Conservation (phyloP, 2,113 vertebrate species). For the Pseudorhombus dupliciocellatus region DNA sequence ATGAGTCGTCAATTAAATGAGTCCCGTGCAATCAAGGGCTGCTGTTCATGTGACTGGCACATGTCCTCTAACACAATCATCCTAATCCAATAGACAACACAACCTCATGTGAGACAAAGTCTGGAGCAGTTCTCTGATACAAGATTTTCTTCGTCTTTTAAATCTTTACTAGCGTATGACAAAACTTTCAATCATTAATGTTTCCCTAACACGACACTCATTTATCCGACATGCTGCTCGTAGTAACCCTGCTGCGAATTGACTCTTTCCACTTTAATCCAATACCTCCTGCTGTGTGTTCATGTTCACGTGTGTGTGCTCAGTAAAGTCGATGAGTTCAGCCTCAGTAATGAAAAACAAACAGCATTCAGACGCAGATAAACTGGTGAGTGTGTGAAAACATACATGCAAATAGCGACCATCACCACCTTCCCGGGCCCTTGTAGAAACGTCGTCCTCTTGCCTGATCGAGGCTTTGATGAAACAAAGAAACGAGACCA, state of each 20-base stretch:
- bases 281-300: slow-evolving; percentile 11
- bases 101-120: slow-evolving; percentile 42
- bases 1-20: not conserved
- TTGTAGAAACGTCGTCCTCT: slow-evolving; percentile 87
- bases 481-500: slow-evolving; percentile 14
- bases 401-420: slow-evolving; percentile 99
- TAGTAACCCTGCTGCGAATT: slow-evolving; percentile 23
- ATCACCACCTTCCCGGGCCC: slow-evolving; percentile 98
- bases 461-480: slow-evolving; percentile 89
- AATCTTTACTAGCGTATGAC: not conserved
- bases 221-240: not conserved
- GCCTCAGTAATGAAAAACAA: not conserved
- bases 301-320: not conserved
- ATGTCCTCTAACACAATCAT: slow-evolving; percentile 74
- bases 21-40: slow-evolving; percentile 1
- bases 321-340: slow-evolving; percentile 1
- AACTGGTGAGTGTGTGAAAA: slow-evolving; percentile 21
- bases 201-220: not conserved
- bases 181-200: not conserved
- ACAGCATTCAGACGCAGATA: not conserved
- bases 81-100: slow-evolving; percentile 67
- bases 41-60: slow-evolving; percentile 72
- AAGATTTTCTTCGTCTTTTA: not conserved
- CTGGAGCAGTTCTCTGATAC: not conserved
- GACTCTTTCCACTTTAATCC: slow-evolving; percentile 23